Evolutionary conservation across 2,888 invertebrate species (phyloP).

Genomic region (Diarsia dahlii): DNA sequence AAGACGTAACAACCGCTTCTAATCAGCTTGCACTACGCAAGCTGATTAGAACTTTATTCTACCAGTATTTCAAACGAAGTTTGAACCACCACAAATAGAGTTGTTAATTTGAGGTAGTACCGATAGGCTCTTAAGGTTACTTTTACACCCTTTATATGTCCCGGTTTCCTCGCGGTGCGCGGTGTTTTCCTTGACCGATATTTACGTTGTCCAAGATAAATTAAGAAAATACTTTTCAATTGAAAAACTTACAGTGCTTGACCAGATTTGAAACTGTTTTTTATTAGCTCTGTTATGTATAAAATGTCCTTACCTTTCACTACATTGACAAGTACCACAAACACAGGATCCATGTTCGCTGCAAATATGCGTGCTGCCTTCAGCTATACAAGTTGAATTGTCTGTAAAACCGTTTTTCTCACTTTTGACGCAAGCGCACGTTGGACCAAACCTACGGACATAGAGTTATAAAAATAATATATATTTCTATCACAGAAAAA

Average conservation of each 20-base stretch:
- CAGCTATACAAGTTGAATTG: conserved; percentile 68
- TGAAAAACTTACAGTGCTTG: background rate
- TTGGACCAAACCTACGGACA: conserved; percentile 74
- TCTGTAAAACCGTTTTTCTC: conserved; percentile 46
- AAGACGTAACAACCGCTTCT: too few relatives aligned
- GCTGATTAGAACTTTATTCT: too few relatives aligned
- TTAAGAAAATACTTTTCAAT: background rate
- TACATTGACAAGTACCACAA: conserved; percentile 92
- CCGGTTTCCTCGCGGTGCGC: too few relatives aligned
- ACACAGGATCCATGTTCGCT: conserved; percentile 87
- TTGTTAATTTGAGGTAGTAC: too few relatives aligned
- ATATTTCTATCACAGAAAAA: too few relatives aligned
- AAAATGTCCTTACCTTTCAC: conserved; percentile 73
- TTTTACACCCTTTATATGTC: too few relatives aligned
- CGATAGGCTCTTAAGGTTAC: too few relatives aligned
- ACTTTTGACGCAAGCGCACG: conserved; percentile 72
- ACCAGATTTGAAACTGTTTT: background rate
- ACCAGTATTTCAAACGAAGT: too few relatives aligned
- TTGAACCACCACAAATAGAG: too few relatives aligned
- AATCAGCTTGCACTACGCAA: too few relatives aligned
- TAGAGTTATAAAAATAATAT: background rate
- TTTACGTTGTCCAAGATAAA: background rate
- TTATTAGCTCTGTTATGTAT: background rate
- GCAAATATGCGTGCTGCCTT: conserved; percentile 71
- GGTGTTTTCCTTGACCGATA: background rate